phyloP scores from a whole-genome alignment of 1,140 invertebrate species.

The Nephila pilipes region DNA sequence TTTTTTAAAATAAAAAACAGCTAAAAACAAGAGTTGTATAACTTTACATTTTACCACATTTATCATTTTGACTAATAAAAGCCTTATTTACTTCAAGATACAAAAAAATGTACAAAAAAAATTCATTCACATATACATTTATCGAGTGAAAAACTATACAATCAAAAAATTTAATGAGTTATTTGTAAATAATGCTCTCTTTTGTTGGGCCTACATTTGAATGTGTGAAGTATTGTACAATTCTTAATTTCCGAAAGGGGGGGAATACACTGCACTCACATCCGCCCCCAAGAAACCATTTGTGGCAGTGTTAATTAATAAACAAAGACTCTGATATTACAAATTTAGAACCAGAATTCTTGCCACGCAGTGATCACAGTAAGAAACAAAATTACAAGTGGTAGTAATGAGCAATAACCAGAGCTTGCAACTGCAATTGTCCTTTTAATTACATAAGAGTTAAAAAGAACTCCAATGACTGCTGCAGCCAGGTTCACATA shows the following conservation, averaged over 20 bases:
- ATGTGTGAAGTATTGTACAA: neutral
- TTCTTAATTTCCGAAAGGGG: neutral
- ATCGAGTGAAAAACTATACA: slow-evolving; percentile 34
- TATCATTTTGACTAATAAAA: slow-evolving; percentile 1
- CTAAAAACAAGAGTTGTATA: neutral
- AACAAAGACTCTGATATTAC: slow-evolving; percentile 39
- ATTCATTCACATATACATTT: slow-evolving; percentile 33
- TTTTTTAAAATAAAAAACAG: slow-evolving; percentile 3
- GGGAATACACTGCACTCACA: slow-evolving; percentile 3
- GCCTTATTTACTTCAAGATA: neutral
- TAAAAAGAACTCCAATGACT: slow-evolving; percentile 35
- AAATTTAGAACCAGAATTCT: slow-evolving; percentile 69
- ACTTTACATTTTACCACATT: slow-evolving; percentile 9
- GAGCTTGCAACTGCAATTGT: slow-evolving; percentile 56
- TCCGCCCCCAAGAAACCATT: slow-evolving; percentile 55
- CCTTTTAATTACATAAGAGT: slow-evolving; percentile 33
- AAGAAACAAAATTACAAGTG: slow-evolving; percentile 66
- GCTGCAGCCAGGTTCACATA: slow-evolving; percentile 68
- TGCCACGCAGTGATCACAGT: slow-evolving; percentile 70
- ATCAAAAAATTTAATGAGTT: neutral
- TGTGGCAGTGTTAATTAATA: slow-evolving; percentile 70
- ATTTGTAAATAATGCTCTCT: neutral
- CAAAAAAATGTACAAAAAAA: slow-evolving; percentile 34
- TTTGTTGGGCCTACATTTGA: neutral
- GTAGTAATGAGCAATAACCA: slow-evolving; percentile 72